These are phyloP conservation scores for Belgica antarctica DNA, from an alignment of 2,888 invertebrate species.

Conservation along the genomic window DNA sequence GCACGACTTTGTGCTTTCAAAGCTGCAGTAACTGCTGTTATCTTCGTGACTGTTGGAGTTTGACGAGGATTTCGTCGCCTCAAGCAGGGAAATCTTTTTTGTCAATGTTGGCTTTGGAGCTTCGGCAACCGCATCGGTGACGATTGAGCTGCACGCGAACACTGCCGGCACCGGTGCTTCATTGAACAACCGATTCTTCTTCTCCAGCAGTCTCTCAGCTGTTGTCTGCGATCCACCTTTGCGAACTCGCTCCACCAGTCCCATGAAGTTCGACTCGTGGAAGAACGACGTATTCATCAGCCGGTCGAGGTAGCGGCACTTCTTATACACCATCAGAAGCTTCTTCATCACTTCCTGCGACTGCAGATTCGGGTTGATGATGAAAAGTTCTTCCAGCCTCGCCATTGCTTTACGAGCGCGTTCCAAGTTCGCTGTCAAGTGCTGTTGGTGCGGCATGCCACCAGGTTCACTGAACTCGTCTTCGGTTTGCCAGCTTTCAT, in stretches of 20 bases:
- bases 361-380: conserved; percentile 71
- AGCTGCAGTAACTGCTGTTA: conserved; percentile 43
- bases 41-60: conserved; percentile 43
- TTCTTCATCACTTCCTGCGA: conserved; percentile 77
- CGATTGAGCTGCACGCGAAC: background rate
- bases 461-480: conserved; percentile 57
- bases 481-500: conserved; percentile 78
- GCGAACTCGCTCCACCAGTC: conserved; percentile 70
- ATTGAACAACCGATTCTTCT: conserved; percentile 57
- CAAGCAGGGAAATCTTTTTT: conserved; percentile 37
- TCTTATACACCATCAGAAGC: conserved; percentile 77
- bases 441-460: conserved; percentile 53
- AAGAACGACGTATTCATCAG: conserved; percentile 83
- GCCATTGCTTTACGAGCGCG: conserved; percentile 73
- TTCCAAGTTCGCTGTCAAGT: conserved; percentile 74
- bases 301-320: conserved; percentile 81
- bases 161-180: conserved; percentile 45
- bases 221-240: conserved; percentile 65
- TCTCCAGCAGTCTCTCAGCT: conserved; percentile 71
- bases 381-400: conserved; percentile 74
- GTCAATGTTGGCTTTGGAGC: conserved; percentile 12
- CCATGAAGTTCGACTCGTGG: conserved; percentile 76
- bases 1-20: conserved; percentile 45
- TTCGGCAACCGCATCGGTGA: conserved; percentile 28
- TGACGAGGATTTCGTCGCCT: conserved; percentile 33